Percentiles rank a stretch among this genome's conserved stretches.
phyloP scores from a whole-genome alignment of 1,140 invertebrate genomes.

The Saccostrea glomerata region DNA sequence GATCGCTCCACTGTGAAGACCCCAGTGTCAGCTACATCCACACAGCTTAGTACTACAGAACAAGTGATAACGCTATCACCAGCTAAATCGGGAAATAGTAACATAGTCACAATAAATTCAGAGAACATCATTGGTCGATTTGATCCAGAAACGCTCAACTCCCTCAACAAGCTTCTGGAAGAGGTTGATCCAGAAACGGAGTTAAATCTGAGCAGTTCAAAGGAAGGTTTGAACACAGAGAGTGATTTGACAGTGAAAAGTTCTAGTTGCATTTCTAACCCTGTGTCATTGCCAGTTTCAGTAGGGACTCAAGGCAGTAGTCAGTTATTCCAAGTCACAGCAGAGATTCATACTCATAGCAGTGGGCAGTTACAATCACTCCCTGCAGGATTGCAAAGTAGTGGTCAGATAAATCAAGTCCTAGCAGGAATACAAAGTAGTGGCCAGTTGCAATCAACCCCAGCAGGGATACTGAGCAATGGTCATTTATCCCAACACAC shows the following conservation, averaged over 20 bases:
- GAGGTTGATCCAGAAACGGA: not conserved
- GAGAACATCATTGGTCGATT: not conserved
- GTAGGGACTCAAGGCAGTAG: not conserved
- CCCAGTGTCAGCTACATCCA: not conserved
- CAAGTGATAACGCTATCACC: constrained; percentile 7
- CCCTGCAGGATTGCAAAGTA: no score
- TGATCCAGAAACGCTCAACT: constrained; percentile 17
- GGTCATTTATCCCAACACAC: no score
- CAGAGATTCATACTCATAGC: no score
- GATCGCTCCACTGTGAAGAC: not conserved
- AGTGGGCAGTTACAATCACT: no score
- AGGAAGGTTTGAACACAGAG: not conserved
- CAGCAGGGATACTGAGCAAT: no score
- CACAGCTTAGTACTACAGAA: not conserved
- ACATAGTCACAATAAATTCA: not conserved
- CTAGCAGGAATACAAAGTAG: no score
- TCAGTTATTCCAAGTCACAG: not conserved
- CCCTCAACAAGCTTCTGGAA: constrained; percentile 18
- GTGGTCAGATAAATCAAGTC: no score
- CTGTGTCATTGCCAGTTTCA: not conserved
- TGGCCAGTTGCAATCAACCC: no score
- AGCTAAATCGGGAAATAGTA: not conserved
- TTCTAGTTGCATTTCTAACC: not conserved
- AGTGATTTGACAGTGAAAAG: not conserved
- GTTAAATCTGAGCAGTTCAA: not conserved